phyloP scores from a whole-genome alignment of 1,140 invertebrate species.

The Aphelenchoides avenae region DNA sequence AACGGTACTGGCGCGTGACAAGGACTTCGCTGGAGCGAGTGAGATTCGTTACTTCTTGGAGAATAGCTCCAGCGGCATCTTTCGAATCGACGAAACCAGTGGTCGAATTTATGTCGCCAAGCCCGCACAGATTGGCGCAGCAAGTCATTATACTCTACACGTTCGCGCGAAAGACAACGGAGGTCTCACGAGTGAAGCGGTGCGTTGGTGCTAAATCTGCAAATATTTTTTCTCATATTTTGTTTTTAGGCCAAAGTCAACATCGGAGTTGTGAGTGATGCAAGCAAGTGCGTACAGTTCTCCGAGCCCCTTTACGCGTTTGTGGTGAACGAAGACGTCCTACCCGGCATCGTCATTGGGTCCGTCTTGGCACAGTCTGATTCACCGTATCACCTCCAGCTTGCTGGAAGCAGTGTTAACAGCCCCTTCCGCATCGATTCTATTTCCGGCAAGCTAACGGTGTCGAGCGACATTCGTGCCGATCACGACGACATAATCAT shows the following conservation, averaged over 20 bases:
- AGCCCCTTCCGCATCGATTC: conserved; percentile 36
- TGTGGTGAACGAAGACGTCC: conserved; percentile 59
- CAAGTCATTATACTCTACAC: background rate
- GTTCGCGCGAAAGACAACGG: conserved; percentile 32
- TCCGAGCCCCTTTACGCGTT: conserved; percentile 57
- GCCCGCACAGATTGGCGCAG: background rate
- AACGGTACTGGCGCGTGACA: conserved; percentile 7
- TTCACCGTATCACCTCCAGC: too few species aligned
- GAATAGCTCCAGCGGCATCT: too few species aligned
- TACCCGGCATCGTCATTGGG: conserved; percentile 59
- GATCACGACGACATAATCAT: conserved; percentile 59
- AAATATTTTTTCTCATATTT: conserved; percentile 16
- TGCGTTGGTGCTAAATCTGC: background rate
- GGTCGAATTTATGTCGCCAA: conserved; percentile 10
- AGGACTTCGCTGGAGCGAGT: too few species aligned
- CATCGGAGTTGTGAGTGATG: conserved; percentile 27
- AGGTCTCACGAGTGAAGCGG: conserved; percentile 23
- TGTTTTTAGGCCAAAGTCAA: conserved; percentile 41
- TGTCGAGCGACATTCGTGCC: conserved; percentile 60
- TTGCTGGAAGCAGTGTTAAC: conserved; percentile 40
- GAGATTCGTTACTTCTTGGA: too few species aligned
- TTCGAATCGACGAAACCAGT: conserved; percentile 8
- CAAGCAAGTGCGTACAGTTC: conserved; percentile 54
- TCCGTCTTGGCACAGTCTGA: conserved; percentile 55
- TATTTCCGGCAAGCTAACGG: conserved; percentile 21